Percentiles rank a stretch among this genome's conserved stretches.
Evolutionary conservation across 2,888 invertebrate species (phyloP).

Genomic region (Epistrophe grossulariae): DNA sequence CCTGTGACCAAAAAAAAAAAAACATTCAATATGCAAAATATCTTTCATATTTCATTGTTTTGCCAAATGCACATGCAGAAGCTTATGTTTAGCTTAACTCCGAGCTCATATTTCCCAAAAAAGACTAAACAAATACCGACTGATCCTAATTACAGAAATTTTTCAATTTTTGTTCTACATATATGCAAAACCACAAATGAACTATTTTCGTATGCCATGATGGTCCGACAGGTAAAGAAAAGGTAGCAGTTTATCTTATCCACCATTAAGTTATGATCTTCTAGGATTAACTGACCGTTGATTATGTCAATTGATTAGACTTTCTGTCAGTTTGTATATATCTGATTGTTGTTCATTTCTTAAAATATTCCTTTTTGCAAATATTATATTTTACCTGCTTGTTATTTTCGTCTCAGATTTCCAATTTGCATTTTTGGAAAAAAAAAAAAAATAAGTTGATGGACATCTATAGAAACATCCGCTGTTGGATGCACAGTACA

Average conservation of each 20-base stretch:
- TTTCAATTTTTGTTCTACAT: constrained; percentile 31
- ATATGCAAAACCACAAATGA: constrained; percentile 36
- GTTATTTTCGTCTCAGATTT: constrained; percentile 16
- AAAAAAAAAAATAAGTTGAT: background rate
- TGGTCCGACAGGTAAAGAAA: background rate
- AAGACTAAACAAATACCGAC: constrained; percentile 41
- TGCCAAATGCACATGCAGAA: constrained; percentile 13
- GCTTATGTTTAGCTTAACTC: constrained; percentile 36
- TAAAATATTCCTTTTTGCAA: background rate
- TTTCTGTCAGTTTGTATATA: constrained; percentile 2
- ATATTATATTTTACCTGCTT: constrained; percentile 31
- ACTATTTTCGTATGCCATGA: background rate
- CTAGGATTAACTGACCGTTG: constrained; percentile 59
- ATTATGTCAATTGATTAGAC: constrained; percentile 70
- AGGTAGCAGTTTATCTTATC: constrained; percentile 50
- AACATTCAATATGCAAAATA: background rate
- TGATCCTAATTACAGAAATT: constrained; percentile 53
- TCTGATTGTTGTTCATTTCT: constrained; percentile 50
- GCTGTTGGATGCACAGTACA: too few species aligned
- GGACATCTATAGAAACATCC: constrained; percentile 10
- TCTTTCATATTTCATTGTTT: background rate
- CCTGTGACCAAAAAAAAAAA: background rate
- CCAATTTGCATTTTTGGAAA: constrained; percentile 51
- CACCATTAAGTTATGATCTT: constrained; percentile 71
- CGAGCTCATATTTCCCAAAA: constrained; percentile 60